phyloP scores from a whole-genome alignment of 2,113 vertebrate genomes.

The Collichthys lucidus region DNA sequence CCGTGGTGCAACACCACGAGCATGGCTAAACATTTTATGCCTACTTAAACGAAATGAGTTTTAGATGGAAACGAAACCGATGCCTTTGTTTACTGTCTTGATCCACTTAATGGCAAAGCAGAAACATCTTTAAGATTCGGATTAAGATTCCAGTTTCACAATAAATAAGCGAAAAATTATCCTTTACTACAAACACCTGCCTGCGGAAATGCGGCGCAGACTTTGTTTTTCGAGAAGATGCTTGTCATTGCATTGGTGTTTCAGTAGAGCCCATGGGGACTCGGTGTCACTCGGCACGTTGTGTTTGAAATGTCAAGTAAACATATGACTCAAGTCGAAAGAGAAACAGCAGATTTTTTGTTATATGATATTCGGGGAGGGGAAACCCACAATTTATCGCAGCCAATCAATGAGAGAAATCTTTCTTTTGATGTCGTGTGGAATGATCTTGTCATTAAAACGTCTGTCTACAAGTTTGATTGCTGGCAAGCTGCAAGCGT shows the following conservation, averaged over 20 bases:
- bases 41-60: conserved; percentile 15
- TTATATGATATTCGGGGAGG: conserved; percentile 30
- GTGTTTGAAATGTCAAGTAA: conserved; percentile 26
- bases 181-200: conserved; percentile 20
- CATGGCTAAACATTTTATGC: background rate
- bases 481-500: conserved; percentile 37
- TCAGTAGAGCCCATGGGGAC: background rate
- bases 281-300: conserved; percentile 19
- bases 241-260: background rate
- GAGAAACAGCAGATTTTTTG: conserved; percentile 23
- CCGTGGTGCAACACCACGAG: background rate
- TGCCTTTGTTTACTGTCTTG: conserved; percentile 23
- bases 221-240: background rate
- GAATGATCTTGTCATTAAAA: conserved; percentile 37
- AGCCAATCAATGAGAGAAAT: conserved; percentile 16
- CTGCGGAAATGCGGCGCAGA: conserved; percentile 19
- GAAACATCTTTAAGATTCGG: conserved; percentile 24
- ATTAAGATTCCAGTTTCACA: conserved; percentile 7
- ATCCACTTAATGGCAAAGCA: conserved; percentile 19
- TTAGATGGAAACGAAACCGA: background rate
- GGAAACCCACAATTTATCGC: conserved; percentile 18
- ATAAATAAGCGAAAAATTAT: conserved; percentile 4
- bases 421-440: conserved; percentile 32
- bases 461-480: conserved; percentile 36
- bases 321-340: conserved; percentile 32